These are phyloP conservation scores for Leptinotarsa undecemlineata DNA, from an alignment of 1,140 invertebrate species.

Conservation along the genomic window DNA sequence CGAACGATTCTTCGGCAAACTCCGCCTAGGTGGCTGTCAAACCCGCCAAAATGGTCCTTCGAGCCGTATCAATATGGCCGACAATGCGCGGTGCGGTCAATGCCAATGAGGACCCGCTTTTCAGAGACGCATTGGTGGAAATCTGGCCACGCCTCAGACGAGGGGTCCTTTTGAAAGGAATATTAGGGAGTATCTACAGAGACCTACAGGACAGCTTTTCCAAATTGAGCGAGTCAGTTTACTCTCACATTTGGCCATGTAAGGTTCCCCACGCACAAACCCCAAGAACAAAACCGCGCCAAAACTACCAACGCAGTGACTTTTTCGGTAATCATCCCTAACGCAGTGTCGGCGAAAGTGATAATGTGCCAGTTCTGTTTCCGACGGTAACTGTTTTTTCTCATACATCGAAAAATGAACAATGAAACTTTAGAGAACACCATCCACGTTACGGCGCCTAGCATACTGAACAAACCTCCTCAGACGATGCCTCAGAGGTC, in stretches of 20 bases:
- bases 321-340: neutral
- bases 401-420: conserved; percentile 47
- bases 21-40: conserved; percentile 26
- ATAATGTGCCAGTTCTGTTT: conserved; percentile 16
- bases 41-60: conserved; percentile 19
- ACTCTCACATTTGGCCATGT: conserved; percentile 45
- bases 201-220: conserved; percentile 45
- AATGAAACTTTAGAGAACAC: conserved; percentile 53
- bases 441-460: conserved; percentile 55
- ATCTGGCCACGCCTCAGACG: conserved; percentile 42
- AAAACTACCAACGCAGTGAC: neutral
- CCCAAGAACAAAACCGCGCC: conserved; percentile 14
- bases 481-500: conserved; percentile 77
- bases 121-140: conserved; percentile 48
- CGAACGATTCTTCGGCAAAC: conserved; percentile 33
- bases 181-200: conserved; percentile 55
- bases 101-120: conserved; percentile 34
- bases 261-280: conserved; percentile 32
- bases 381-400: conserved; percentile 24
- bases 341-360: conserved; percentile 4
- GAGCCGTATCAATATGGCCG: conserved; percentile 29
- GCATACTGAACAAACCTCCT: conserved; percentile 54
- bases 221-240: conserved; percentile 53
- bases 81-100: conserved; percentile 18
- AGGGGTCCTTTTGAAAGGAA: conserved; percentile 50